Evolutionary conservation across 2,888 invertebrate species (phyloP).

Genomic region (Pegoplata infirma): DNA sequence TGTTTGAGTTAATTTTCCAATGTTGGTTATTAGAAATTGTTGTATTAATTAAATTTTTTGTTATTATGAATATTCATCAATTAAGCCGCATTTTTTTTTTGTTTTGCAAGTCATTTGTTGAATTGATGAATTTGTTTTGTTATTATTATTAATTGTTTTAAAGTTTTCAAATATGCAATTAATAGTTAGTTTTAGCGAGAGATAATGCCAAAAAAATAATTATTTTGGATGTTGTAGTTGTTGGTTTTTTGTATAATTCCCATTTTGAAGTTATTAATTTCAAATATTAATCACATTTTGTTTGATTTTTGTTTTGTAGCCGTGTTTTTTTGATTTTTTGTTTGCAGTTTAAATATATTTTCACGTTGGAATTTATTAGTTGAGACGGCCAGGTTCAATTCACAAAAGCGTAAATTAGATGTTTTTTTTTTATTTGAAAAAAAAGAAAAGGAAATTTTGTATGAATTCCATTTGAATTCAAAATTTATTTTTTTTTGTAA

Average conservation of each 20-base stretch:
- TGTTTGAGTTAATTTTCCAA: conserved; percentile 31
- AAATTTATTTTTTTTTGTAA: conserved; percentile 2
- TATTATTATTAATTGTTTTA: background rate
- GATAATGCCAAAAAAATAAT: background rate
- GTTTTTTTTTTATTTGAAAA: conserved; percentile 36
- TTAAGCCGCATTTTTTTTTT: background rate
- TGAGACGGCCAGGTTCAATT: conserved; percentile 35
- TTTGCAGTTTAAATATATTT: conserved; percentile 12
- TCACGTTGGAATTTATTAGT: conserved; percentile 29
- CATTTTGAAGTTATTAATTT: background rate
- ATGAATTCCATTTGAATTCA: conserved; percentile 46
- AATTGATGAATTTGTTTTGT: no score
- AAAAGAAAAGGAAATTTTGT: conserved; percentile 53
- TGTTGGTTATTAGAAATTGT: conserved; percentile 42
- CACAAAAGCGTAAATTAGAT: conserved; percentile 21
- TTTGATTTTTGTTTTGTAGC: conserved; percentile 47
- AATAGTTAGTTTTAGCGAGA: background rate
- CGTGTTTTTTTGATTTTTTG: conserved; percentile 54
- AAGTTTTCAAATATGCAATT: background rate
- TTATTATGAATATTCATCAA: background rate
- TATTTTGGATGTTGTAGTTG: background rate
- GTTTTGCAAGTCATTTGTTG: no score
- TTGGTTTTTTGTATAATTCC: background rate
- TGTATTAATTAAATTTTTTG: no score
- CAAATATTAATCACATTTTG: background rate